Conservation (phyloP, 2,888 invertebrate genomes). For the Hipparchia sbordonii region DNA sequence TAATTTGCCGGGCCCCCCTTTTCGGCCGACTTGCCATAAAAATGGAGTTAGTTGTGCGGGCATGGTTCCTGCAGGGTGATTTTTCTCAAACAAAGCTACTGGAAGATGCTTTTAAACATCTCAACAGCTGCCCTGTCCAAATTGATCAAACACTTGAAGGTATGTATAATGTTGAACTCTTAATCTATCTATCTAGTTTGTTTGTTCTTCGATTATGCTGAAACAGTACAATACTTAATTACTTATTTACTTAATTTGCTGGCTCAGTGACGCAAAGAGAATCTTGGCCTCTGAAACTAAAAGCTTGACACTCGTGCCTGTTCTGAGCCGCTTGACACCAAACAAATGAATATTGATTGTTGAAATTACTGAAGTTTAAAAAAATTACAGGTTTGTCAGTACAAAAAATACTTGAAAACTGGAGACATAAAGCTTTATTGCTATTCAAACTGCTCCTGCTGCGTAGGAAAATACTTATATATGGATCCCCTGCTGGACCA, state of each 20-base stretch:
- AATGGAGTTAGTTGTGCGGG: slow-evolving; percentile 97
- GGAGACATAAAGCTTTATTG: slow-evolving; percentile 95
- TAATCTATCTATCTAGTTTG: background rate
- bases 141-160: slow-evolving; percentile 78
- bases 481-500: slow-evolving; percentile 95
- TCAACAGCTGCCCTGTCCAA: slow-evolving; percentile 91
- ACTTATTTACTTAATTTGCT: no score
- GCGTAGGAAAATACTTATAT: slow-evolving; percentile 94
- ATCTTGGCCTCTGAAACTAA: no score
- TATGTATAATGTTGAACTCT: slow-evolving; percentile 42
- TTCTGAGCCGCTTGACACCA: no score
- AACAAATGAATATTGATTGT: no score
- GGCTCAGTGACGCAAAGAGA: no score
- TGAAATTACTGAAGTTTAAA: no score
- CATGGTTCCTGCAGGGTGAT: slow-evolving; percentile 98
- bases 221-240: no score
- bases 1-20: slow-evolving; percentile 93
- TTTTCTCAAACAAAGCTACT: slow-evolving; percentile 94
- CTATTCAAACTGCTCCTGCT: slow-evolving; percentile 96
- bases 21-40: slow-evolving; percentile 98
- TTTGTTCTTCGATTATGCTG: no score
- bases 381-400: slow-evolving; percentile 88
- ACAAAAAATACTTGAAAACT: slow-evolving; percentile 90
- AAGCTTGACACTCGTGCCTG: no score
- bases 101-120: slow-evolving; percentile 95